These are phyloP conservation scores for Xenopus petersii DNA, from an alignment of 2,797 vertebrate genomes.

Conservation along the genomic window DNA sequence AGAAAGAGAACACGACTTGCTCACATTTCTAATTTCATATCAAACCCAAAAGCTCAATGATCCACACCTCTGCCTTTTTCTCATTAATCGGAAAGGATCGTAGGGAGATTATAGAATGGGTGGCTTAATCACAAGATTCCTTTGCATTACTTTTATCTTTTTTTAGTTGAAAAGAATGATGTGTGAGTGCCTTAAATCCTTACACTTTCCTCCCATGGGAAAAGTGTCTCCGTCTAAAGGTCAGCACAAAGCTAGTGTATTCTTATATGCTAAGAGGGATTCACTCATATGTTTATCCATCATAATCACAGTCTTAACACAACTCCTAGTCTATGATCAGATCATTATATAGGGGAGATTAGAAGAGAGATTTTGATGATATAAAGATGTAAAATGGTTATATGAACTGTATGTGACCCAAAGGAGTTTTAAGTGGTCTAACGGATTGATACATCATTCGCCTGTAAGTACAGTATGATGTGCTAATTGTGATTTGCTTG, in stretches of 20 bases:
- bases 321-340: too few relatives aligned
- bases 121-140: neutral
- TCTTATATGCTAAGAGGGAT: too few relatives aligned
- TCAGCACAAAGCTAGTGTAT: neutral
- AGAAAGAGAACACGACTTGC: neutral
- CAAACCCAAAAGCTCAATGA: neutral
- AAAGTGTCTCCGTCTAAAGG: neutral
- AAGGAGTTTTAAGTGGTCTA: too few relatives aligned
- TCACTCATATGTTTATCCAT: too few relatives aligned
- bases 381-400: too few relatives aligned
- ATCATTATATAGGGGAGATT: too few relatives aligned
- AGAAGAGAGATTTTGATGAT: too few relatives aligned
- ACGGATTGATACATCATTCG: too few relatives aligned
- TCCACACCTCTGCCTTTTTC: neutral
- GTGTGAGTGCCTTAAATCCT: neutral
- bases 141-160: neutral
- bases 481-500: too few relatives aligned
- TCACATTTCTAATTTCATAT: neutral
- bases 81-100: neutral
- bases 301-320: too few relatives aligned
- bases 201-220: constrained; percentile 2
- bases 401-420: too few relatives aligned
- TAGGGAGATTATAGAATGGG: neutral
- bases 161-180: neutral
- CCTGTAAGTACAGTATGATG: too few relatives aligned